A percentile compares a stretch with the other conserved stretches of the same genome.
These are phyloP conservation scores for Tarsius wallacei DNA, from an alignment of 2,797 vertebrate genomes.

Conservation along the genomic window DNA sequence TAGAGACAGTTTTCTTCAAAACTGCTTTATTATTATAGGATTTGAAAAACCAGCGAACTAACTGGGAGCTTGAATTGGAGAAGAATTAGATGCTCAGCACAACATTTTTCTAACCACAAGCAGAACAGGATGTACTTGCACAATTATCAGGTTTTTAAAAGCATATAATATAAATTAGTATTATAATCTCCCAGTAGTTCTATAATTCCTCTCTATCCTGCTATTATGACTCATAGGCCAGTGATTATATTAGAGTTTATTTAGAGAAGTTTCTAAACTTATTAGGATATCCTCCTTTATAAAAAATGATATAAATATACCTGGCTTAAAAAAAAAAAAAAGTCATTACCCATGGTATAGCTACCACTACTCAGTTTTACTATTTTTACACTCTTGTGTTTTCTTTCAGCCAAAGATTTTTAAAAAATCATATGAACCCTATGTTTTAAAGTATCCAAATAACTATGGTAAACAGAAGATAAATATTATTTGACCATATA, in stretches of 20 bases:
- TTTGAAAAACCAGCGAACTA: background rate
- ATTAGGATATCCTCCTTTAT: slow-evolving; percentile 11
- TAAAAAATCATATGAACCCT: background rate
- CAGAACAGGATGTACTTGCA: background rate
- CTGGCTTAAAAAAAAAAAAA: background rate
- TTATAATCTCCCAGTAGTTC: slow-evolving; percentile 15
- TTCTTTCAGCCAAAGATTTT: slow-evolving; percentile 38
- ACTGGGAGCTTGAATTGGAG: background rate
- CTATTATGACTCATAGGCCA: background rate
- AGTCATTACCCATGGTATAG: background rate
- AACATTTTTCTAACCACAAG: background rate
- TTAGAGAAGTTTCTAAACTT: slow-evolving; percentile 60
- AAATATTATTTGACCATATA: background rate
- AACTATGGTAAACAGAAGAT: background rate
- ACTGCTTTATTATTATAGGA: background rate
- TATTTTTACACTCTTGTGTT: slow-evolving; percentile 17
- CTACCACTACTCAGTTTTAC: background rate
- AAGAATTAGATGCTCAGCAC: background rate
- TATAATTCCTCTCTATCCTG: slow-evolving; percentile 39
- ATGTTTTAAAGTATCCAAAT: slow-evolving; percentile 49
- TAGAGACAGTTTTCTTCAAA: slow-evolving; percentile 21
- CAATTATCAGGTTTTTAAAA: background rate
- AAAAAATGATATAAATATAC: slow-evolving; percentile 22
- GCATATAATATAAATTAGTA: background rate
- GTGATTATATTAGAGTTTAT: slow-evolving; percentile 14